Base-by-base conservation (phyloP, 2,797 vertebrate genomes). In the Anas flavirostris region DNA sequence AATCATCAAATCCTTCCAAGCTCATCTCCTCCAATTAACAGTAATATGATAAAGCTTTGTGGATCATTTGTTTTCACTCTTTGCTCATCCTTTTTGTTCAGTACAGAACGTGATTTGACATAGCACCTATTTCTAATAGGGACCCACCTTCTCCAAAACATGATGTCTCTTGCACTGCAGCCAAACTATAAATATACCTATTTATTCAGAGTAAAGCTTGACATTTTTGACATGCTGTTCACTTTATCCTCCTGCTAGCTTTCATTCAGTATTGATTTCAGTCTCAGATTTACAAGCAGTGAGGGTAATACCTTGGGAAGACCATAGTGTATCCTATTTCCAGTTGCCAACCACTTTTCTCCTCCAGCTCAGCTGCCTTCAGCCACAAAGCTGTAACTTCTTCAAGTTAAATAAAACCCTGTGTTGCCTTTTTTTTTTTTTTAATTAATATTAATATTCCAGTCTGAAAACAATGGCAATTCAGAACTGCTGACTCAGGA, bases 41-140 rank as follows among this genome's bases (percentile, higher is more conserved):
- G 21, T 16, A 84, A 72, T 55, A 74, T 23, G 28, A 64, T 35
- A 62, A 76, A 63, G 2, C 25, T 66, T 59, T 35, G 52, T 3
- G 5, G 48, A 86, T 91, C 12, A 12, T 83, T 94, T 85, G 35
- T 92, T 93, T 92, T 90, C 68, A 92, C 46, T 82, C 67, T 91
- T 82, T 79, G 33, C 35, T 93, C 55, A 73, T 55, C 70, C 28
- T 60, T 91, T 93, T 84, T 69, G 41, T 46, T 92, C 56, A 70
- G 66, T 90, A 77, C 33, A 89, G 66, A 74, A 82, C 22, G 35
- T 13, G 26, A 70, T 93, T 93, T 93, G 66, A 90, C 62, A 50
- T 14, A 60, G 10, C 35, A 76, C 28, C 48, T 92, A 77, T 64
- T 83, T 92, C 59, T 29, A 67, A 13, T 6, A 81, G 43, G 43